These are phyloP conservation scores for Planiliza haematocheilus DNA, from an alignment of 2,113 vertebrate species.

Conservation along the genomic window DNA sequence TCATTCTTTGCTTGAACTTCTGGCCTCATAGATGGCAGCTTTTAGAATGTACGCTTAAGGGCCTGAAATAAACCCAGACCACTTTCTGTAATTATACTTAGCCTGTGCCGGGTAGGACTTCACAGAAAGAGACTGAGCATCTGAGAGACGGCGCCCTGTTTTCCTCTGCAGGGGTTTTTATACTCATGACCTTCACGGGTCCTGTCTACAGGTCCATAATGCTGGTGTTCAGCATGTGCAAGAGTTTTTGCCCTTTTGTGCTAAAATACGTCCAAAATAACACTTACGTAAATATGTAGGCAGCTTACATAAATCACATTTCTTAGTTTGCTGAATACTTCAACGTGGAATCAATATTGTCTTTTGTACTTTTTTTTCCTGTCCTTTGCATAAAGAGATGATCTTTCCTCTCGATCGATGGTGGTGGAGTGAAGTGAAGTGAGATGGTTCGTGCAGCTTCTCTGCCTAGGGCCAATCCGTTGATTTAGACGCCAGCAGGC, in stretches of 20 bases:
- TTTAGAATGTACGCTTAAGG: background rate
- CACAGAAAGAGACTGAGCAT: no score
- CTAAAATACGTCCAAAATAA: conserved; percentile 45
- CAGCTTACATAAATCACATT: conserved; percentile 70
- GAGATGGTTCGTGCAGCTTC: conserved; percentile 39
- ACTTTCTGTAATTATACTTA: no score
- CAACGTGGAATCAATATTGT: conserved; percentile 54
- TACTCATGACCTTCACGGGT: background rate
- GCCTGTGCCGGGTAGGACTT: no score
- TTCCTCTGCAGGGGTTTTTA: background rate
- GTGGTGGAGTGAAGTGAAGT: conserved; percentile 28
- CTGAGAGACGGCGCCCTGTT: background rate
- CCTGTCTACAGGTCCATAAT: conserved; percentile 11
- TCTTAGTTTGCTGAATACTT: conserved; percentile 48
- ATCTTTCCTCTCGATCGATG: conserved; percentile 65
- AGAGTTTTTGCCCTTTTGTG: background rate
- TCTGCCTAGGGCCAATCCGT: conserved; percentile 49
- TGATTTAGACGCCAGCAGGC: conserved; percentile 22
- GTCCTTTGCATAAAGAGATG: conserved; percentile 53
- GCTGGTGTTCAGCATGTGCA: conserved; percentile 25
- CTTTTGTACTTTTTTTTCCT: conserved; percentile 26
- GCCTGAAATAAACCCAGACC: background rate
- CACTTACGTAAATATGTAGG: conserved; percentile 70
- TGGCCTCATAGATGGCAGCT: background rate
- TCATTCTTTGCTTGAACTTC: conserved; percentile 1